Percentiles rank a stretch among this genome's conserved stretches.
phyloP scores from a whole-genome alignment of 2,797 vertebrate genomes.

The Hydrocynus forskahlii region DNA sequence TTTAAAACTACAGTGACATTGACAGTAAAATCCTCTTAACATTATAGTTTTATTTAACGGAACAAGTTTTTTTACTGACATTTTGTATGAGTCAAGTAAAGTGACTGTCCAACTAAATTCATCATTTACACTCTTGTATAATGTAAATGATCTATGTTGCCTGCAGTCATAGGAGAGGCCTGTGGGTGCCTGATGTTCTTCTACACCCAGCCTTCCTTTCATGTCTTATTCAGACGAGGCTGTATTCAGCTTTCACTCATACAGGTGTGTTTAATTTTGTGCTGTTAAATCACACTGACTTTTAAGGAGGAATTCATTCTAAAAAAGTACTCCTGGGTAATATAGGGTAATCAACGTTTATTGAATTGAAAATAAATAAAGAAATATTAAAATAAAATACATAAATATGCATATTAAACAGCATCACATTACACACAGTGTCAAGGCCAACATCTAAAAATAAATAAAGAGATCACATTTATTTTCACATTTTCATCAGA shows the following conservation, averaged over 20 bases:
- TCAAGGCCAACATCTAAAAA: slow-evolving; percentile 15
- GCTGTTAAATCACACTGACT: not conserved
- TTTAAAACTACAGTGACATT: not conserved
- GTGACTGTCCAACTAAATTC: not conserved
- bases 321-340: too few relatives aligned
- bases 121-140: not conserved
- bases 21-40: not conserved
- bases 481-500: slow-evolving; percentile 2
- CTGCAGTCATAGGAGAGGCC: slow-evolving; percentile 33
- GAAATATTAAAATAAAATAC: slow-evolving; percentile 30
- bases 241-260: slow-evolving; percentile 6
- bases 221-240: slow-evolving; percentile 37
- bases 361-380: not conserved
- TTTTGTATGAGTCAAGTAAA: not conserved
- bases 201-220: slow-evolving; percentile 26
- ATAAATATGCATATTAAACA: slow-evolving; percentile 19
- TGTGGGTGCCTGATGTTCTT: slow-evolving; percentile 25
- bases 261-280: not conserved
- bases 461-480: not conserved
- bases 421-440: not conserved
- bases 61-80: too few relatives aligned
- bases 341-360: slow-evolving; percentile 19
- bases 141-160: slow-evolving; percentile 5
- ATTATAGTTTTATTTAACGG: not conserved
- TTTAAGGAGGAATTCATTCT: too few relatives aligned